A percentile compares a stretch with the other conserved stretches of the same genome.
Conservation (phyloP, 2,113 vertebrate genomes). For the Loxodonta africana region DNA sequence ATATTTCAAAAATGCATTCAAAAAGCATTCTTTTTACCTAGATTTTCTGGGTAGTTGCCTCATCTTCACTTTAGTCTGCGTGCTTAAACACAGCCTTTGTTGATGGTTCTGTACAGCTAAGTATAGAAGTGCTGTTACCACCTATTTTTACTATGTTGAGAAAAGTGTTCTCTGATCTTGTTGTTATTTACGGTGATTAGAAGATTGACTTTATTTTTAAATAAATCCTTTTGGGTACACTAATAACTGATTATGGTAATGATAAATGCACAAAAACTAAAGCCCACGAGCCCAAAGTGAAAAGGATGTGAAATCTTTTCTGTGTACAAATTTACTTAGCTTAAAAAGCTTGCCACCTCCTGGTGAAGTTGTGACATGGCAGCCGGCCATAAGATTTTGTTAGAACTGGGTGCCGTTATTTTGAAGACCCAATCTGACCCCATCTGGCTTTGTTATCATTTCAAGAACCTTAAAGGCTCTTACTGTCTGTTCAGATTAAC, state of each 20-base stretch:
- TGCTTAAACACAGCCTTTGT: neutral
- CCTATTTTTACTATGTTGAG: neutral
- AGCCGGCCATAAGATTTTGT: neutral
- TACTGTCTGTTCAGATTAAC: neutral
- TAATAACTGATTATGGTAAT: neutral
- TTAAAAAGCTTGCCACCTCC: slow-evolving; percentile 56
- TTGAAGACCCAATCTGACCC: neutral
- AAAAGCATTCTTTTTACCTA: neutral
- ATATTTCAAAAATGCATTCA: neutral
- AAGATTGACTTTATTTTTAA: slow-evolving; percentile 1
- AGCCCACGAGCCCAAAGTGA: neutral
- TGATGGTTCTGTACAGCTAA: neutral
- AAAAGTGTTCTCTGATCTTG: neutral
- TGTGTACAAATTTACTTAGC: neutral
- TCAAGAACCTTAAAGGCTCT: neutral
- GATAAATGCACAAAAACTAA: slow-evolving; percentile 25
- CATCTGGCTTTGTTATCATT: neutral
- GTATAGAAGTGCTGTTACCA: neutral
- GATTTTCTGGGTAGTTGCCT: neutral
- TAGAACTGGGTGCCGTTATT: neutral
- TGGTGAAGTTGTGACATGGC: neutral
- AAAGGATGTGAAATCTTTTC: neutral
- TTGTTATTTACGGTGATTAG: slow-evolving; percentile 15
- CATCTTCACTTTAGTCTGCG: neutral
- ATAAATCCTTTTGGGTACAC: neutral